A percentile compares a stretch with the other conserved stretches of the same genome.
Evolutionary conservation across 1,140 invertebrate genomes (phyloP).

Genomic region (Tetraneura akinire): DNA sequence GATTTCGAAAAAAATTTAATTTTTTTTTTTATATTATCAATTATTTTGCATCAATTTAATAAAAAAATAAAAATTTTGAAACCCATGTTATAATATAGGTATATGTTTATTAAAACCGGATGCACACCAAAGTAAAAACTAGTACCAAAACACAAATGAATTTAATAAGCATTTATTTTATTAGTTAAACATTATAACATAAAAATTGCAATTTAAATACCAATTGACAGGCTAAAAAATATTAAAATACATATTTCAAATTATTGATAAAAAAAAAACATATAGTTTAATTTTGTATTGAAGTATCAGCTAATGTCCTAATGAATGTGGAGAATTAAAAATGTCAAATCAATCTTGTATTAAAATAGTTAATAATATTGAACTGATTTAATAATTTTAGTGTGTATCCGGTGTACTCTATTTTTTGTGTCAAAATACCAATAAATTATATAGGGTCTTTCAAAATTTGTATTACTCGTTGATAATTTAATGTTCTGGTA

Average conservation of each 20-base stretch:
- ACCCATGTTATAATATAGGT: background rate
- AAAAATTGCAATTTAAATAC: background rate
- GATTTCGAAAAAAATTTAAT: no score
- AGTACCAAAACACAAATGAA: background rate
- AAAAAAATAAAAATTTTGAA: background rate
- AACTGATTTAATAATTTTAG: background rate
- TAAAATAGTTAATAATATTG: background rate
- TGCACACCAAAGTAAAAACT: background rate
- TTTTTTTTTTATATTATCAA: no score
- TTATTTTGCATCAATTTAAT: no score
- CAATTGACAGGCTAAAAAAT: background rate
- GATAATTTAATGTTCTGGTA: background rate
- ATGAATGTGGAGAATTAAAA: background rate
- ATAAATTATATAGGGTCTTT: conserved; percentile 2
- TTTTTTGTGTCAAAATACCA: background rate
- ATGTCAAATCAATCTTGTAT: conserved; percentile 1
- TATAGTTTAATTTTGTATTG: background rate
- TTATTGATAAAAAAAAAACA: background rate
- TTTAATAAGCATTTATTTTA: background rate
- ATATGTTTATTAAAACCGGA: conserved; percentile 11
- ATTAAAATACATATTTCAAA: background rate
- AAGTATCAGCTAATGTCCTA: background rate
- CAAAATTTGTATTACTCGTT: background rate
- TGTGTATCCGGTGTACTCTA: background rate
- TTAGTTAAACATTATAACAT: background rate